Conservation (phyloP, 2,113 vertebrate species). For the Percopsis transmontana region DNA sequence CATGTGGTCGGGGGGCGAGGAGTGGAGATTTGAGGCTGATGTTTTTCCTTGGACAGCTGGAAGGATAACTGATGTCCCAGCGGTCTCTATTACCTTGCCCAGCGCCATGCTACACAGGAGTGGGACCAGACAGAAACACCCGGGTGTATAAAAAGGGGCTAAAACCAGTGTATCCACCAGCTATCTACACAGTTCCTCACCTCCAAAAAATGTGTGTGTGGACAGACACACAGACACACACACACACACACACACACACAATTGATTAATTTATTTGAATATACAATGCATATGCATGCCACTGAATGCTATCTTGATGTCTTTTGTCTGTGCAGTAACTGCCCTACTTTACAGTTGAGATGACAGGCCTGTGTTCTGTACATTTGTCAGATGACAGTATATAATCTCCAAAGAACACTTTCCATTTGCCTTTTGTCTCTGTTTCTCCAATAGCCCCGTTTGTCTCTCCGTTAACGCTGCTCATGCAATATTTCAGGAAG, state of each 20-base stretch:
- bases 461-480: slow-evolving; percentile 4
- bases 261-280: neutral
- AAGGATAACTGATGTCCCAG: slow-evolving; percentile 60
- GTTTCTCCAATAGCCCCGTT: slow-evolving; percentile 14
- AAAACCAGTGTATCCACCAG: slow-evolving; percentile 14
- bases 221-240: neutral
- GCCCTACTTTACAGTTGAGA: slow-evolving; percentile 49
- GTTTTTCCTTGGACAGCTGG: slow-evolving; percentile 50
- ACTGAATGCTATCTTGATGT: neutral
- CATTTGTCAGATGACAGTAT: slow-evolving; percentile 60
- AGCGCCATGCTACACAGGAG: slow-evolving; percentile 28
- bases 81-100: slow-evolving; percentile 61
- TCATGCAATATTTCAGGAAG: slow-evolving; percentile 19
- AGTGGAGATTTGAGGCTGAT: slow-evolving; percentile 50
- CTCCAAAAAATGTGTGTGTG: slow-evolving; percentile 3
- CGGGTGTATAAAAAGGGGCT: neutral
- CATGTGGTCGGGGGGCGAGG: slow-evolving; percentile 33
- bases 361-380: slow-evolving; percentile 50
- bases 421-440: slow-evolving; percentile 12
- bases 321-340: slow-evolving; percentile 30
- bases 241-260: neutral
- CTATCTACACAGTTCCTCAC: slow-evolving; percentile 7
- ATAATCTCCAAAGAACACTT: slow-evolving; percentile 38
- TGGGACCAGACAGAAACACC: slow-evolving; percentile 21
- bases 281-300: neutral